Percentiles rank a stretch among this genome's conserved stretches.
phyloP scores from a whole-genome alignment of 2,113 vertebrate species.

The Neogobius melanostomus region DNA sequence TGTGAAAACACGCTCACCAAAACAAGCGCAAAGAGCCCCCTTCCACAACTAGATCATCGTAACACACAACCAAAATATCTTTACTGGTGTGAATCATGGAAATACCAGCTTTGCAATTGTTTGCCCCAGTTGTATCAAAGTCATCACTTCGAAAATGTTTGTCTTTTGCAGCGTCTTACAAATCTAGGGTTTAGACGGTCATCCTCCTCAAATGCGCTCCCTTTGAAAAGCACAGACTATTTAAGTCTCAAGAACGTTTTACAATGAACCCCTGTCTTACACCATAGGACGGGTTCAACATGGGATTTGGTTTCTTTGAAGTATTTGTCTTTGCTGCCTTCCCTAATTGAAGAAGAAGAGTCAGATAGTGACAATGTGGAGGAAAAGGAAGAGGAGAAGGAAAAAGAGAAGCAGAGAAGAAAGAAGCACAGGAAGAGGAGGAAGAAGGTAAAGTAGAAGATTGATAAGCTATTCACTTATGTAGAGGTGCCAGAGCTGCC shows the following conservation, averaged over 20 bases:
- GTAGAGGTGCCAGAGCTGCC: too few species aligned
- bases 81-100: constrained; percentile 24
- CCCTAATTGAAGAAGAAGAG: too few species aligned
- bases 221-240: constrained; percentile 13
- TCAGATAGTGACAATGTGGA: too few species aligned
- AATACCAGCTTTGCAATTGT: constrained; percentile 4
- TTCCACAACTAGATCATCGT: constrained; percentile 28
- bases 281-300: too few species aligned
- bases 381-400: too few species aligned
- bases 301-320: too few species aligned
- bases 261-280: too few species aligned
- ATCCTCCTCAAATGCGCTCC: constrained; percentile 26
- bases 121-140: neutral
- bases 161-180: neutral
- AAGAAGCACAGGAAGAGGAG: too few species aligned
- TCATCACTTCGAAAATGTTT: constrained; percentile 7
- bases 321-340: too few species aligned
- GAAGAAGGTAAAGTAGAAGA: too few species aligned
- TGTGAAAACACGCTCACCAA: constrained; percentile 45
- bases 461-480: too few species aligned
- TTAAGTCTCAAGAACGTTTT: neutral
- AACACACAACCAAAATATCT: constrained; percentile 11
- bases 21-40: constrained; percentile 24
- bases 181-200: neutral
- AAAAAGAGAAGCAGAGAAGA: too few species aligned